These are phyloP conservation scores for Lycia hirtaria DNA, from an alignment of 2,888 invertebrate species.

Conservation along the genomic window DNA sequence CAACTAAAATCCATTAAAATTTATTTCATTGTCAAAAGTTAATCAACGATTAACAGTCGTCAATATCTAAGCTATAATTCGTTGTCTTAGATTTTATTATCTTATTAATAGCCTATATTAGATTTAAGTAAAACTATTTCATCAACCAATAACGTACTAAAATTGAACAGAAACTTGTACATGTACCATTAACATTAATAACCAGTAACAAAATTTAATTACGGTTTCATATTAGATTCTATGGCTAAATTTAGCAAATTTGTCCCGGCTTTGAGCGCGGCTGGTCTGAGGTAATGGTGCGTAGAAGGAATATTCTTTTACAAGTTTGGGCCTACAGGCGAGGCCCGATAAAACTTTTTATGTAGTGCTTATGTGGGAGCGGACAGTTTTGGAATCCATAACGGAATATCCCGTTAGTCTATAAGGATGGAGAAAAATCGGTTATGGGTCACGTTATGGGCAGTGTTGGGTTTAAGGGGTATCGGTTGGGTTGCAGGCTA, in stretches of 20 bases:
- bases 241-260: conserved; percentile 1
- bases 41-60: too few relatives aligned
- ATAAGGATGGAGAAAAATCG: conserved; percentile 35
- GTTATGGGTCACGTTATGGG: conserved; percentile 28
- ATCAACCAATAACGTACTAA: too few relatives aligned
- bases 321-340: conserved; percentile 69
- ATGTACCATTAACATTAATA: too few relatives aligned
- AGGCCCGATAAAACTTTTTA: conserved; percentile 81
- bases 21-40: too few relatives aligned
- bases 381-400: conserved; percentile 69
- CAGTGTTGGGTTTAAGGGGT: conserved; percentile 23
- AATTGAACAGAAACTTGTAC: too few relatives aligned
- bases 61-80: too few relatives aligned
- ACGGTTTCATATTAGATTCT: too few relatives aligned
- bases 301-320: conserved; percentile 71
- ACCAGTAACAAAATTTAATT: too few relatives aligned
- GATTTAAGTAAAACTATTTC: too few relatives aligned
- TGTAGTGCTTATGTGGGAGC: conserved; percentile 73
- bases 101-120: too few relatives aligned
- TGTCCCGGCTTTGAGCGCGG: conserved; percentile 24
- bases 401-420: conserved; percentile 45
- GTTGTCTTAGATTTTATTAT: too few relatives aligned
- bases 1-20: too few relatives aligned
- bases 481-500: conserved; percentile 1
- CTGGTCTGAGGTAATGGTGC: conserved; percentile 68